Evolutionary conservation across 1,140 invertebrate species (phyloP).

Genomic region (Micrasema longulum): DNA sequence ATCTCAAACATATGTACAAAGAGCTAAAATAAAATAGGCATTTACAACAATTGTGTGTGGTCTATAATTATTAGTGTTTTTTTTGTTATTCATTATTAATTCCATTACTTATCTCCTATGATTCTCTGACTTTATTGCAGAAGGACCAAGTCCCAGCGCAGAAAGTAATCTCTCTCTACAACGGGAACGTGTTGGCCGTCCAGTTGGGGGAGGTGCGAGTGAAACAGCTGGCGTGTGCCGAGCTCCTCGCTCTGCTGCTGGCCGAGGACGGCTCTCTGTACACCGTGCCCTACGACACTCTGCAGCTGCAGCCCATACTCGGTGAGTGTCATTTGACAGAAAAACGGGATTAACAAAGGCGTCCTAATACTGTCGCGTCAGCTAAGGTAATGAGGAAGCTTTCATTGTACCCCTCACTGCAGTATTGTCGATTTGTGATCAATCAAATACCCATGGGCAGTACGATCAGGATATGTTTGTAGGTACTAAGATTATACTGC

Average conservation of each 20-base stretch:
- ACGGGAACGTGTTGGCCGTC: slow-evolving; percentile 57
- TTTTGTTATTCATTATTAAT: not conserved
- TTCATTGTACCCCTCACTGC: too few relatives aligned
- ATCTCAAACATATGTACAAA: slow-evolving; percentile 3
- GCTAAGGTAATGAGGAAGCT: too few relatives aligned
- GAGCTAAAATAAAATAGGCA: not conserved
- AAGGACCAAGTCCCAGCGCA: slow-evolving; percentile 64
- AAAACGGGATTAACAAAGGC: too few relatives aligned
- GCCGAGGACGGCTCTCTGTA: slow-evolving; percentile 70
- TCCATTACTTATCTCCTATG: not conserved
- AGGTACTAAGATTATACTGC: too few relatives aligned
- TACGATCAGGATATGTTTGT: too few relatives aligned
- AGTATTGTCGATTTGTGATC: too few relatives aligned
- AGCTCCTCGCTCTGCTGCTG: slow-evolving; percentile 67
- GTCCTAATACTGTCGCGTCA: too few relatives aligned
- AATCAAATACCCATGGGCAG: too few relatives aligned
- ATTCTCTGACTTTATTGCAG: slow-evolving; percentile 52
- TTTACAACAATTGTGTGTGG: not conserved
- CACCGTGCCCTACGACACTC: slow-evolving; percentile 64
- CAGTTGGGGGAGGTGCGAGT: slow-evolving; percentile 65
- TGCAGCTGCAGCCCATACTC: slow-evolving; percentile 63
- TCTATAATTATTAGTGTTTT: not conserved
- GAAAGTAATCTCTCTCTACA: slow-evolving; percentile 67
- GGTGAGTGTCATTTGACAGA: too few relatives aligned
- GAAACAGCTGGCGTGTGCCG: slow-evolving; percentile 68